phyloP scores from a whole-genome alignment of 2,888 invertebrate genomes.

The Eucriotettix oculatus region DNA sequence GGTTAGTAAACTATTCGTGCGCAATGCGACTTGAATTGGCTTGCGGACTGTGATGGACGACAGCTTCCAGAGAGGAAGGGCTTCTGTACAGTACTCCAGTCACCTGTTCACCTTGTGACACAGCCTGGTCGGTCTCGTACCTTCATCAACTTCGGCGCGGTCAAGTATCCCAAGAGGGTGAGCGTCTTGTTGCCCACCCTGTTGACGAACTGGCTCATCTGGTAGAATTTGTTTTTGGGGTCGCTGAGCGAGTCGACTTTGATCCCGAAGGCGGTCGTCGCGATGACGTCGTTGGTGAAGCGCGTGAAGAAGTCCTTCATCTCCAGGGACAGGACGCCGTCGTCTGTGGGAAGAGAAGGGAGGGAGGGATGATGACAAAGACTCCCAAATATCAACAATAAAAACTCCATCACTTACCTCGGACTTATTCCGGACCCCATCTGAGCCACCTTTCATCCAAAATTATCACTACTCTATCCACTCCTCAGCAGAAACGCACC shows the following conservation, averaged over 20 bases:
- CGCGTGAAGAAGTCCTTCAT: slow-evolving; percentile 32
- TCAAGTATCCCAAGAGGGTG: slow-evolving; percentile 12
- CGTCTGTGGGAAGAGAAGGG: too few relatives aligned
- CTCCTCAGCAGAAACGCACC: background rate
- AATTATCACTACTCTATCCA: background rate
- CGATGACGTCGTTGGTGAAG: slow-evolving; percentile 41
- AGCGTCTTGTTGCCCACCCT: slow-evolving; percentile 7
- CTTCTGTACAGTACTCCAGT: too few relatives aligned
- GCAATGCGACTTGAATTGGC: too few relatives aligned
- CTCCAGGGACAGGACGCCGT: slow-evolving; percentile 19
- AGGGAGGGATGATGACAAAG: background rate
- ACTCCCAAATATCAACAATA: too few relatives aligned
- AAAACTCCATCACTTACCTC: too few relatives aligned
- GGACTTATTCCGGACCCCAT: too few relatives aligned
- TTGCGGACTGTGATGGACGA: too few relatives aligned
- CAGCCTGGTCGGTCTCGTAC: too few relatives aligned
- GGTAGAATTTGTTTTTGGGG: slow-evolving; percentile 36
- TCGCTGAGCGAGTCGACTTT: slow-evolving; percentile 35
- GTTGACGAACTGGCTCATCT: slow-evolving; percentile 18
- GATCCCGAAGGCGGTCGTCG: slow-evolving; percentile 37
- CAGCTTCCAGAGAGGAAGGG: too few relatives aligned
- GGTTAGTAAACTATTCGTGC: too few relatives aligned
- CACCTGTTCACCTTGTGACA: too few relatives aligned
- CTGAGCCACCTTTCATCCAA: too few relatives aligned
- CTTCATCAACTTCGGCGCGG: slow-evolving; percentile 2